Conservation (phyloP, 1,140 invertebrate genomes). For the Coptotermes formosanus region DNA sequence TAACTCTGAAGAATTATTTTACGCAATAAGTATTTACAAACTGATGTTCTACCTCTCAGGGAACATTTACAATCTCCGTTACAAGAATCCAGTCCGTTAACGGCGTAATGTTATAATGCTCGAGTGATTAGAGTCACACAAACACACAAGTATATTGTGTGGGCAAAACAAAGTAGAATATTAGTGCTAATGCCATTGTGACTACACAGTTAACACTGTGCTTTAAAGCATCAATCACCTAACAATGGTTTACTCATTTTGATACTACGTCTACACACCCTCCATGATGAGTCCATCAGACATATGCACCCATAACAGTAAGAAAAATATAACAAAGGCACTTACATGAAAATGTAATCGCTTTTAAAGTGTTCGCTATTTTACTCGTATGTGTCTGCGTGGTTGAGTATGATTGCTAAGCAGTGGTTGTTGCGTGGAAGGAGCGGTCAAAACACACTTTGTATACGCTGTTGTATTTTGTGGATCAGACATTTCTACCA, state of each 20-base stretch:
- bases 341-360: background rate
- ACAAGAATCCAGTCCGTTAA: too few species aligned
- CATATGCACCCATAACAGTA: background rate
- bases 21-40: too few species aligned
- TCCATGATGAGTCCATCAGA: background rate
- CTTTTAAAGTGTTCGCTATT: conserved; percentile 13
- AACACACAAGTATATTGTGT: too few species aligned
- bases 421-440: background rate
- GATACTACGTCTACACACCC: background rate
- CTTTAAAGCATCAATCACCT: too few species aligned
- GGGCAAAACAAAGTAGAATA: too few species aligned
- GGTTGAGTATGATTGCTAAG: background rate
- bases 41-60: too few species aligned
- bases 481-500: background rate
- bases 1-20: too few species aligned
- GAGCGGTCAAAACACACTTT: background rate
- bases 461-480: background rate
- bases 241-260: background rate
- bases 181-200: too few species aligned
- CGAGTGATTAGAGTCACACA: too few species aligned
- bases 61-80: too few species aligned
- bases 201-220: too few species aligned
- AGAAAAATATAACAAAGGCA: background rate
- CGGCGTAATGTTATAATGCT: too few species aligned
- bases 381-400: background rate